Base-by-base conservation (phyloP, 2,888 invertebrate species). In the Clitarchus hookeri region DNA sequence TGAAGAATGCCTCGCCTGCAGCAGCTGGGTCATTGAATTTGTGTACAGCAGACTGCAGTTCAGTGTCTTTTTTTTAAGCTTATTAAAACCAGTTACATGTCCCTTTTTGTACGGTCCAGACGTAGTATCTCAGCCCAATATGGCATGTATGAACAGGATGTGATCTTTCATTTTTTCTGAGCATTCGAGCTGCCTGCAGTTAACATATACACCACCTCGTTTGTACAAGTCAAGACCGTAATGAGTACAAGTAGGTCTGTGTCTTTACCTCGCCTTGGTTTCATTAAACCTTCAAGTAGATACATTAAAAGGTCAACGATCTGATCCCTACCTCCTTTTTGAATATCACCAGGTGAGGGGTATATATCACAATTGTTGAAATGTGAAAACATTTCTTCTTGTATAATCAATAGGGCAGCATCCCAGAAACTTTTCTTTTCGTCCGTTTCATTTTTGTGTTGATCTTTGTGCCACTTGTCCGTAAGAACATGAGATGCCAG, bases 61-160 rank as follows among this genome's bases (percentile, higher is more conserved):
- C 16, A 82, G 19, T 12, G 82, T 82, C n/a, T 11, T 65, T 19
- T 9, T 65, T 65, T 36, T 36, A 53, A 65, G 65, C 82, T 82
- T 27, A 82, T 27, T 23, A 36, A 44, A 82, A 82, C 82, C 27
- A 26, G 26, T 82, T 27, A 11, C n/a, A 82, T 82, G 13, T 44
- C 82, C 82, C 82, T 82, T 82, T 82, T 82, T 82, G 44, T 82
- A 82, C 12, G 82, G 82, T 82, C 82, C 19, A 19, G 82, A 82
- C 36, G 44, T 82, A n/a, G 26, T 82, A 82, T 82, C 82, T 8
- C 82, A 82, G 82, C 11, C 82, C 82, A 82, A 4, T 27, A 82
- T 82, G 36, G 82, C 26, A 82, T 82, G 82, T 82, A 82, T 82
- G 44, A 82, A 82, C 27, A 82, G 9, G 19, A 82, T 82, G 44